Evolutionary conservation across 2,888 invertebrate genomes (phyloP), one percentile per base, ranked within the genome.

Genomic region (Gastracanthus pulcherrimus): DNA sequence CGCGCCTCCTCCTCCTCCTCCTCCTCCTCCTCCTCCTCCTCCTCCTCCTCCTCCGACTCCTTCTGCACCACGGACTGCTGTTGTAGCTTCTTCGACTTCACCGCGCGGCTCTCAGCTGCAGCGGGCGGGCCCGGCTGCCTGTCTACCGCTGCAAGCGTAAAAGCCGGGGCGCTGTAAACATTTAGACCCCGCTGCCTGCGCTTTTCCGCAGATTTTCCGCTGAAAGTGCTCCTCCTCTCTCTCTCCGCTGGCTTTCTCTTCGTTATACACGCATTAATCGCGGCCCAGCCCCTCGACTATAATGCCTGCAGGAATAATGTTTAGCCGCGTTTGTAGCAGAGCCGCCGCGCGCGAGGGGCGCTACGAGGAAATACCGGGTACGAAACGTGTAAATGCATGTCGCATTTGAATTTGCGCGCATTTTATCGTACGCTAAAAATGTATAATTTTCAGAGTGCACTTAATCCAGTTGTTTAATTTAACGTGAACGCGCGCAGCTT

Each of bases 121-220:
- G 26, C n/a, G 67, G 9, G 51, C n/a, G 66, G 7, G 58, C 5
- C 34, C 23, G 29, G 19, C 23, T 5, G 31, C 26, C 45, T 48
- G 75, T 76, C 72, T 76, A 45, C 74, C 36, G 29, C 34, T 1
- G 3, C 38, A 26, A 66, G 67, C 72, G 72, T 81, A 82, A 76
- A 76, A 79, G 76, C 79, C 29, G 13, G 11, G 48, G 41, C 41
- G 71, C 72, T 79, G 72, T 71, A 76, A 82, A 82, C 82, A 80
- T 79, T 82, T 82, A 80, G 36, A n/a, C 67, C 62, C 45, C 36
- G 36, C 7, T 11, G 34, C 26, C 5, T 19, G 4, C 34, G 74
- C 64, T 80, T 76, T 80, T 66, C 72, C 71, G 58, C 76, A 45
- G 76, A 81, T 76, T 81, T 81, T 76, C 71, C 76, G 48, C 66